phyloP scores from a whole-genome alignment of 2,113 vertebrate species.

The Takifugu flavidus region DNA sequence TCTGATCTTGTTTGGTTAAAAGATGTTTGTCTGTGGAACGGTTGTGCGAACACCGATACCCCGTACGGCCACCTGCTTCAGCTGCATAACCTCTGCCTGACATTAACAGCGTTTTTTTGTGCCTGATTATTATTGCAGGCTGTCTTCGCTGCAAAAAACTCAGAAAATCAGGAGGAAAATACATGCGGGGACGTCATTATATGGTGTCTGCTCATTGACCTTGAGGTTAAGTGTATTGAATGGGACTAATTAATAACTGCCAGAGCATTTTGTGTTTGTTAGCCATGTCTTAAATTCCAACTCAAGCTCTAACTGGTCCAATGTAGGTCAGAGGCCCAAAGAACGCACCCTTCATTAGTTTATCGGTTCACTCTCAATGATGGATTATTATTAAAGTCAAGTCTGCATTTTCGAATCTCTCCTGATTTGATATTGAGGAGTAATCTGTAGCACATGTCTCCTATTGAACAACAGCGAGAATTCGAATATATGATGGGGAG shows the following conservation, averaged over 20 bases:
- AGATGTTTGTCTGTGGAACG: constrained; percentile 29
- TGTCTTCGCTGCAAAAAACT: constrained; percentile 24
- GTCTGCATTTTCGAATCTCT: constrained; percentile 53
- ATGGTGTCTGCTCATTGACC: constrained; percentile 69
- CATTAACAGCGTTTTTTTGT: constrained; percentile 18
- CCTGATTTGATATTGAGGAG: constrained; percentile 56
- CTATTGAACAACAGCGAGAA: constrained; percentile 45
- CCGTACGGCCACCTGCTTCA: constrained; percentile 1
- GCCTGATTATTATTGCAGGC: constrained; percentile 39
- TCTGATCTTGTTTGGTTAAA: constrained; percentile 34
- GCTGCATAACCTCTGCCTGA: constrained; percentile 45
- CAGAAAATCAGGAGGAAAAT: constrained; percentile 33
- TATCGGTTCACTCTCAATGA: constrained; percentile 49
- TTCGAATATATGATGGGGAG: constrained; percentile 37
- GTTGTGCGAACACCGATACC: constrained; percentile 34
- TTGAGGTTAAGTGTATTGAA: constrained; percentile 71
- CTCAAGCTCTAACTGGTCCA: constrained; percentile 40
- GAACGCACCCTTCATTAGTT: constrained; percentile 60
- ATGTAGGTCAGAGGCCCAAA: constrained; percentile 69
- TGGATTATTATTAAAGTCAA: constrained; percentile 58
- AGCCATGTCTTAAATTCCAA: constrained; percentile 52
- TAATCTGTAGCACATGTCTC: constrained; percentile 19
- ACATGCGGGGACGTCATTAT: constrained; percentile 59
- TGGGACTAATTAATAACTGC: constrained; percentile 75
- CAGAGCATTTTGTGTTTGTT: constrained; percentile 62